Evolutionary conservation across 1,140 invertebrate species (phyloP), one percentile per base, ranked within the genome.

Genomic region (Rhagoletis zephyria): DNA sequence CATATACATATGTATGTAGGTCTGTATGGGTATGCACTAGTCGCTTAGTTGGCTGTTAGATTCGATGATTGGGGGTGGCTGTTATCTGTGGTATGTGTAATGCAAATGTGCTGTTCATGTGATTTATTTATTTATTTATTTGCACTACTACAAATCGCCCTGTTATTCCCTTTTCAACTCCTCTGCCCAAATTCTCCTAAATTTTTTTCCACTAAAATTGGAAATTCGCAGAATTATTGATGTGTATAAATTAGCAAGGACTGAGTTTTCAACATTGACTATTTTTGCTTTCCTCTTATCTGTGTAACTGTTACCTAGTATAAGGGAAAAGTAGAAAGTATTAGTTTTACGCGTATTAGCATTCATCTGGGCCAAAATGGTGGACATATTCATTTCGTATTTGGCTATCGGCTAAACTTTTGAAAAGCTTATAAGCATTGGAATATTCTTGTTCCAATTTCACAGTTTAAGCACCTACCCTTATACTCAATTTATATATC

Each of bases 81-180:
- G 14, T 30, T 30, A 30, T 14, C 67, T 51, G 74, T 30, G 74
- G 74, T 81, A 56, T 81, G 48, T 85, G 70, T 88, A 89, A 87
- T 88, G 89, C 88, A 88, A 89, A 67, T 65, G 45, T 30, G 86
- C 30, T 81, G 74, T 81, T 81, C 74, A 81, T 19, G 51, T 81
- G 16, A 51, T 51, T 81, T 81, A 81, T 81, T 77, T 77, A 81
- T 81, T 77, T 77, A 67, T 48, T 77, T 40, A 42, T 61, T 85
- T 85, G 60, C 60, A 42, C 9, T 63, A 12, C 6, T 30, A 12
- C 40, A 6, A 14, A 74, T 1, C 9, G 42, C 6, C 6, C 19
- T 40, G 16, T 4, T 42, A 45, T 85, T 16, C 19, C 16, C 85
- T 30, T 42, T 30, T n/a, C 45, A 74, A 45, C 67, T 45, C 45